These are phyloP conservation scores for Siniperca chuatsi DNA, from an alignment of 2,113 vertebrate genomes.

Conservation along the genomic window DNA sequence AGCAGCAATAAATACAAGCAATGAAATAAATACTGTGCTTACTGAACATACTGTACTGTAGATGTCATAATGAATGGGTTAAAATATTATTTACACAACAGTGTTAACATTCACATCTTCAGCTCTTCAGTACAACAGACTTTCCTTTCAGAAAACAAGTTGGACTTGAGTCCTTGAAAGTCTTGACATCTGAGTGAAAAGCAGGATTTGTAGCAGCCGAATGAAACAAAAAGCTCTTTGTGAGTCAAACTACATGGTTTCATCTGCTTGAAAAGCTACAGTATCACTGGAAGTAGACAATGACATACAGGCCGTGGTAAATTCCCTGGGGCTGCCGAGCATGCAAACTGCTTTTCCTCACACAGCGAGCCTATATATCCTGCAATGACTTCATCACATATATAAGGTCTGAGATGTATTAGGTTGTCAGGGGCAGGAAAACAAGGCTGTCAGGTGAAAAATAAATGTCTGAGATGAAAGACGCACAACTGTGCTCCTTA, in stretches of 20 bases:
- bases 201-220: slow-evolving; percentile 39
- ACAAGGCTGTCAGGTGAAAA: slow-evolving; percentile 50
- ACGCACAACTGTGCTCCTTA: slow-evolving; percentile 36
- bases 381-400: slow-evolving; percentile 66
- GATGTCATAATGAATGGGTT: not conserved
- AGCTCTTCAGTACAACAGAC: not conserved
- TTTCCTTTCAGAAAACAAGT: slow-evolving; percentile 37
- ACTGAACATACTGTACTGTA: too few species aligned
- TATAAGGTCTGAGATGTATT: slow-evolving; percentile 50
- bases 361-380: slow-evolving; percentile 59
- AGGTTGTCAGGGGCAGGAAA: slow-evolving; percentile 62
- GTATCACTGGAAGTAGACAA: slow-evolving; percentile 45
- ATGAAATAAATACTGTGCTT: not conserved
- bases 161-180: slow-evolving; percentile 41
- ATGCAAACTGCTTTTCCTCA: slow-evolving; percentile 65
- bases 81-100: slow-evolving; percentile 8
- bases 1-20: not conserved
- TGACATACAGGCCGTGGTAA: slow-evolving; percentile 6
- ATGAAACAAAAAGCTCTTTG: slow-evolving; percentile 64
- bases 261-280: slow-evolving; percentile 20
- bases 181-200: slow-evolving; percentile 47
- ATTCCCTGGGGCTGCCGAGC: slow-evolving; percentile 48
- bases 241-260: slow-evolving; percentile 37
- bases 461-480: slow-evolving; percentile 62
- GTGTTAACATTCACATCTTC: slow-evolving; percentile 3